Conservation (phyloP, 1,140 invertebrate species). For the Drosophila ambigua region DNA sequence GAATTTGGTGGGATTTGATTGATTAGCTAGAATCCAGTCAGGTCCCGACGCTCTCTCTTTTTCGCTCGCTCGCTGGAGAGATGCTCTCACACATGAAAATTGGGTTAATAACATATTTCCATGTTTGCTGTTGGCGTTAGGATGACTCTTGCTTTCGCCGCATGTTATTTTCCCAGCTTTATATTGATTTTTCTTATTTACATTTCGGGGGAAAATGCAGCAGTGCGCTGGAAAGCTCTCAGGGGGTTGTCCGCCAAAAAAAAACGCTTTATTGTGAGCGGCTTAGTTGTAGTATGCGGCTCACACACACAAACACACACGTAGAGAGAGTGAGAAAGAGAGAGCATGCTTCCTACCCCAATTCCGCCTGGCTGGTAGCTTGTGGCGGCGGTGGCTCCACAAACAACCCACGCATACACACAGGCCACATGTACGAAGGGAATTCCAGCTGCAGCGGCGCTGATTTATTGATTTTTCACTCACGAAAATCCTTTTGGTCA, state of each 20-base stretch:
- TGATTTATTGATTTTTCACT: conserved; percentile 79
- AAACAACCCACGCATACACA: conserved; percentile 64
- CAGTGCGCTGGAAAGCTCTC: conserved; percentile 2
- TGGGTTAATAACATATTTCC: conserved; percentile 72
- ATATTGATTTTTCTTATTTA: conserved; percentile 79
- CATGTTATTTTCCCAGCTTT: conserved; percentile 38
- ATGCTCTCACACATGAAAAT: conserved; percentile 55
- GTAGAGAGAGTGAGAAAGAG: conserved; percentile 8
- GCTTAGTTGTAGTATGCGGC: conserved; percentile 57
- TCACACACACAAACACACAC: conserved; percentile 6
- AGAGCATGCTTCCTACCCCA: conserved; percentile 44
- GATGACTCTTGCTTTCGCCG: conserved; percentile 61
- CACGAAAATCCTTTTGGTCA: conserved; percentile 26
- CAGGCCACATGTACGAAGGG: conserved; percentile 13
- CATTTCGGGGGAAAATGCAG: conserved; percentile 44
- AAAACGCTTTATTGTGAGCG: conserved; percentile 53
- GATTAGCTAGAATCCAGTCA: conserved; percentile 39
- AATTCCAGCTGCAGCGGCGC: conserved; percentile 71
- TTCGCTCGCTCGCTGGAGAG: neutral
- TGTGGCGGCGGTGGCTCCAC: conserved; percentile 38
- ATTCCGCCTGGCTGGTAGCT: conserved; percentile 46
- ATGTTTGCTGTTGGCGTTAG: conserved; percentile 58
- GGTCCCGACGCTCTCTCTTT: neutral
- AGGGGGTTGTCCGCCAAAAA: conserved; percentile 5
- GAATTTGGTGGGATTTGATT: conserved; percentile 27